Conservation (phyloP, 1,140 invertebrate genomes). For the Archivesica marissinica region DNA sequence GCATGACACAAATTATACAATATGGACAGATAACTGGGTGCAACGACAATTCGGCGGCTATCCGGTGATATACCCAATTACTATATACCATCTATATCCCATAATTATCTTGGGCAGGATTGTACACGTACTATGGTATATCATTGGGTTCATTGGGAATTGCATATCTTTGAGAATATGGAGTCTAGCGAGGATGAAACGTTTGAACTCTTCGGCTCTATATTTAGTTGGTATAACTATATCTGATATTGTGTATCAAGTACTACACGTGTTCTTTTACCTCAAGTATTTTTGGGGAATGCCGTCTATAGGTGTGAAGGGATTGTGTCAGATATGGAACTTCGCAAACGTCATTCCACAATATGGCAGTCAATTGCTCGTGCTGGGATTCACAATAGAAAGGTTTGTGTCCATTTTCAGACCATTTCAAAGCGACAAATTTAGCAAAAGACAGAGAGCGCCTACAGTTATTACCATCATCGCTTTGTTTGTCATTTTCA, state of each 20-base stretch:
- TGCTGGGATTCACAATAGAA: slow-evolving; percentile 94
- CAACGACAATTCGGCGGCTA: not conserved
- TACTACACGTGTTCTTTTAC: slow-evolving; percentile 65
- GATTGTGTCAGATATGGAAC: slow-evolving; percentile 70
- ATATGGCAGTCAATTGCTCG: slow-evolving; percentile 74
- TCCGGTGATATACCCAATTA: slow-evolving; percentile 26
- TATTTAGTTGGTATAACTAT: slow-evolving; percentile 67
- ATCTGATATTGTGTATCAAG: slow-evolving; percentile 65
- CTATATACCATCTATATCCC: slow-evolving; percentile 35
- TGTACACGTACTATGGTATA: slow-evolving; percentile 69
- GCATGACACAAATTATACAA: not conserved
- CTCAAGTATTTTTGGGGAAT: slow-evolving; percentile 69
- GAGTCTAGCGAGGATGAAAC: slow-evolving; percentile 74
- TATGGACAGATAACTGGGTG: not conserved
- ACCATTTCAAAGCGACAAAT: slow-evolving; percentile 87
- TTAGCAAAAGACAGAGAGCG: slow-evolving; percentile 66
- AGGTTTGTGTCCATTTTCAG: slow-evolving; percentile 97
- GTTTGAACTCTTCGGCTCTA: slow-evolving; percentile 68
- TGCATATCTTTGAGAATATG: slow-evolving; percentile 75
- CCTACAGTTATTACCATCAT: slow-evolving; percentile 67
- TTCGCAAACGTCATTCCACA: slow-evolving; percentile 68
- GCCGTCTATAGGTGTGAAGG: slow-evolving; percentile 60
- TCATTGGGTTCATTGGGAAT: slow-evolving; percentile 79
- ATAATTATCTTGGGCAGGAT: slow-evolving; percentile 1
- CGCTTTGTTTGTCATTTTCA: slow-evolving; percentile 58